Conservation (phyloP, 2,888 invertebrate species). For the Protonemura montana region DNA sequence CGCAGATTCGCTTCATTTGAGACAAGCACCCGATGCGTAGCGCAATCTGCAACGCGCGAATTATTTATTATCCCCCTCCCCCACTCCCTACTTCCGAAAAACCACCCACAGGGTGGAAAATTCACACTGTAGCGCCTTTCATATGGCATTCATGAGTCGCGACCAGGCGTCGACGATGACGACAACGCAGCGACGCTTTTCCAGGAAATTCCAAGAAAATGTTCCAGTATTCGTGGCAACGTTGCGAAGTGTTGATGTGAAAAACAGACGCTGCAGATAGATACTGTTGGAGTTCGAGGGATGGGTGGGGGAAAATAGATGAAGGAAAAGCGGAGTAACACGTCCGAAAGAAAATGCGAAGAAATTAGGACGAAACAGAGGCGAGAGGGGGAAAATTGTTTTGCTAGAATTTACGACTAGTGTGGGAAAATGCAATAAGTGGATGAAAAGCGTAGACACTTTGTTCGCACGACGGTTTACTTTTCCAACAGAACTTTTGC, state of each 20-base stretch:
- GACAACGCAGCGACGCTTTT: background rate
- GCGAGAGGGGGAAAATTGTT: background rate
- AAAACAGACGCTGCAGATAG: too few relatives aligned
- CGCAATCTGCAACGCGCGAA: background rate
- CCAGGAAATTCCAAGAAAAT: background rate
- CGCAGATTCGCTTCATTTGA: background rate
- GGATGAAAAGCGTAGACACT: background rate
- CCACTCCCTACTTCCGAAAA: background rate
- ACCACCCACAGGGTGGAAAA: background rate
- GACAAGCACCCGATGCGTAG: background rate
- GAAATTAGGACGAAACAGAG: background rate
- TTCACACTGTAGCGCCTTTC: background rate
- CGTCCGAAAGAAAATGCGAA: background rate
- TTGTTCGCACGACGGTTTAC: too few relatives aligned
- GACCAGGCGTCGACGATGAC: background rate
- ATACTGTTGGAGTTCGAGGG: too few relatives aligned
- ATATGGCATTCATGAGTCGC: background rate
- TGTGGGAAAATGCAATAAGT: background rate
- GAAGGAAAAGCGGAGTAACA: too few relatives aligned
- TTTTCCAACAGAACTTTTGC: too few relatives aligned
- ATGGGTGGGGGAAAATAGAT: too few relatives aligned
- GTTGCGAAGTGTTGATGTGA: too few relatives aligned
- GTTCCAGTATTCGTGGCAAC: background rate
- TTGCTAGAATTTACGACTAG: background rate
- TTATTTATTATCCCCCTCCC: background rate